phyloP scores from a whole-genome alignment of 2,113 vertebrate species.

The Mustela lutreola region DNA sequence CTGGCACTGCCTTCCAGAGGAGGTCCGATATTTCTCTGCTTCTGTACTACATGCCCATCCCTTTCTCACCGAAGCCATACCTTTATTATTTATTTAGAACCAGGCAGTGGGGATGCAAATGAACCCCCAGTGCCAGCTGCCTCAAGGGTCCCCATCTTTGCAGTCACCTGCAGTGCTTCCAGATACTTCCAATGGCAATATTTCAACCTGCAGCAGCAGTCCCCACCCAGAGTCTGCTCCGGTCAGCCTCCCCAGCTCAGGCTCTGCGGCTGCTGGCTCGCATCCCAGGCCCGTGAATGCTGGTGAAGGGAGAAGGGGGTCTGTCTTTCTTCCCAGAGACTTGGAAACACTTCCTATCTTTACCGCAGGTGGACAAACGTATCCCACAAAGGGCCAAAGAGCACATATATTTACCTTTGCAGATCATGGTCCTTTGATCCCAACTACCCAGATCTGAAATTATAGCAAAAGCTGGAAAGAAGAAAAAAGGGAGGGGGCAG shows the following conservation, averaged over 20 bases:
- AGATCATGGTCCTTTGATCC: background rate
- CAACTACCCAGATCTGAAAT: background rate
- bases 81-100: background rate
- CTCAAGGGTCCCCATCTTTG: background rate
- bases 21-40: background rate
- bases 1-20: background rate
- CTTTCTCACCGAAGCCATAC: background rate
- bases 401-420: background rate
- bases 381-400: background rate
- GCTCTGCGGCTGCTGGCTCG: too few species aligned
- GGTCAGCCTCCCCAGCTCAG: background rate
- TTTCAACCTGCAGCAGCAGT: accelerated
- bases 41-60: background rate
- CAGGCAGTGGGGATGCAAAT: background rate
- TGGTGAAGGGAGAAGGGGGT: too few species aligned
- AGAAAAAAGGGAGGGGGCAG: background rate
- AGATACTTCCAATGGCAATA: background rate
- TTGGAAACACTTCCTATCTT: background rate
- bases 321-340: background rate
- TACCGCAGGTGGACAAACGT: background rate
- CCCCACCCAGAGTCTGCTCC: accelerated
- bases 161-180: background rate
- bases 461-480: background rate
- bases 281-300: accelerated
- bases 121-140: background rate